Percentiles rank a stretch among this genome's conserved stretches.
phyloP scores from a whole-genome alignment of 1,140 invertebrate species.

The Bilobella aurantiaca region DNA sequence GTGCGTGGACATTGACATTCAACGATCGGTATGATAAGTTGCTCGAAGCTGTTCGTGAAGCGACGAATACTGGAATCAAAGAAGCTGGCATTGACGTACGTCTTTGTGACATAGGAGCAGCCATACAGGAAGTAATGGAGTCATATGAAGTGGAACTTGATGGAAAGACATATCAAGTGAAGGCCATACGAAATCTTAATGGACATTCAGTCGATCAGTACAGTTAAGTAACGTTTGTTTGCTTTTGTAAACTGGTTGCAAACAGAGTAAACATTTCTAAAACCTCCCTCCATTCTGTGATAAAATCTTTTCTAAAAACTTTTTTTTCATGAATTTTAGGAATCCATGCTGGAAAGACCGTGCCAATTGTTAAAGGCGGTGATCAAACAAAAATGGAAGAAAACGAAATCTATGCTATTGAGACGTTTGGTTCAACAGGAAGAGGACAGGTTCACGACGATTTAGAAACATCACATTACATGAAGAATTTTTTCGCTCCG shows the following conservation, averaged over 20 bases:
- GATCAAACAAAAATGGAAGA: conserved; percentile 97
- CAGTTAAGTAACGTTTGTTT: conserved; percentile 45
- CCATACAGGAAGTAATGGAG: conserved; percentile 91
- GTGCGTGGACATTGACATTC: conserved; percentile 94
- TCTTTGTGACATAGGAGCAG: conserved; percentile 92
- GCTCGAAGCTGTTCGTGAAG: conserved; percentile 90
- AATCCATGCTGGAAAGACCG: conserved; percentile 98
- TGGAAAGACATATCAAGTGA: conserved; percentile 91
- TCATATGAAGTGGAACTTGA: conserved; percentile 97
- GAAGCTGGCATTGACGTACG: conserved; percentile 92
- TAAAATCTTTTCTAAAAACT: not conserved
- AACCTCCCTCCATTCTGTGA: too few relatives aligned
- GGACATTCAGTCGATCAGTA: conserved; percentile 97
- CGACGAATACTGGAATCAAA: conserved; percentile 77
- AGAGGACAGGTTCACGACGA: conserved; percentile 86
- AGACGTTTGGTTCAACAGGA: conserved; percentile 98
- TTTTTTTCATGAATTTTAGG: conserved; percentile 45
- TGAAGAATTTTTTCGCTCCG: conserved; percentile 95
- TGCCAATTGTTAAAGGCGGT: conserved; percentile 98
- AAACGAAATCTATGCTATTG: conserved; percentile 98
- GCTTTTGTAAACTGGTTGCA: too few relatives aligned
- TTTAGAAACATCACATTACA: conserved; percentile 98
- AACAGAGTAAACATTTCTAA: too few relatives aligned
- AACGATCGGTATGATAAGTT: conserved; percentile 94
- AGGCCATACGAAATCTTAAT: conserved; percentile 95